phyloP scores from a whole-genome alignment of 2,888 invertebrate species.

The Arrhopalites spinosus region DNA sequence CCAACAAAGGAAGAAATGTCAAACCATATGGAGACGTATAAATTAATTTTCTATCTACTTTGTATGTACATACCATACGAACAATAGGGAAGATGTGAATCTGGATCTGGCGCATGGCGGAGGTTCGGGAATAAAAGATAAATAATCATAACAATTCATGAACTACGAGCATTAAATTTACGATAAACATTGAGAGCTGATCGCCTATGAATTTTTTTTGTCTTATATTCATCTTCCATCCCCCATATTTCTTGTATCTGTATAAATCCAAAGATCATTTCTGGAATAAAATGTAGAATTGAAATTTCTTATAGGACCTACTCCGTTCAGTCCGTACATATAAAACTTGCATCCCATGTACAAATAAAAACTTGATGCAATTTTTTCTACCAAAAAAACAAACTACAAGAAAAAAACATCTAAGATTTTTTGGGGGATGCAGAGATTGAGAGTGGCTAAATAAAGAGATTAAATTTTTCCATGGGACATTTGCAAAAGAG shows the following conservation, averaged over 20 bases:
- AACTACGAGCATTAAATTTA: slow-evolving; percentile 38
- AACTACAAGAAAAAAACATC: too few relatives aligned
- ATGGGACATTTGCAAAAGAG: too few relatives aligned
- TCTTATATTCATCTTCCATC: not conserved
- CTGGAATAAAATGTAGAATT: not conserved
- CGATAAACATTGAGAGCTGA: slow-evolving; percentile 38
- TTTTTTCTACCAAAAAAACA: too few relatives aligned
- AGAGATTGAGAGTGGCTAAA: not conserved
- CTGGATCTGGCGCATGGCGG: not conserved
- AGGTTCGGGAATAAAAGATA: slow-evolving; percentile 49
- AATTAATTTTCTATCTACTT: slow-evolving; percentile 3
- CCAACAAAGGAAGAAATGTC: not conserved
- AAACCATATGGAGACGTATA: not conserved
- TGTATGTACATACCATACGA: not conserved
- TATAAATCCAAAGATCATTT: not conserved
- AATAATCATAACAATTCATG: slow-evolving; percentile 49
- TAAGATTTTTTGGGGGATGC: too few relatives aligned
- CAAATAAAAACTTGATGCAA: too few relatives aligned
- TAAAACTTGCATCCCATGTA: too few relatives aligned
- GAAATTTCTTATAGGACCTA: too few relatives aligned
- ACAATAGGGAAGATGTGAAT: not conserved
- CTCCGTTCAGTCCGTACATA: too few relatives aligned
- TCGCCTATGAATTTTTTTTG: slow-evolving; percentile 24
- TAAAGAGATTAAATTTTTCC: not conserved
- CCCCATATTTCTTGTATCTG: not conserved